Evolutionary conservation across 1,140 invertebrate genomes (phyloP).

Genomic region (Maniola jurtina): DNA sequence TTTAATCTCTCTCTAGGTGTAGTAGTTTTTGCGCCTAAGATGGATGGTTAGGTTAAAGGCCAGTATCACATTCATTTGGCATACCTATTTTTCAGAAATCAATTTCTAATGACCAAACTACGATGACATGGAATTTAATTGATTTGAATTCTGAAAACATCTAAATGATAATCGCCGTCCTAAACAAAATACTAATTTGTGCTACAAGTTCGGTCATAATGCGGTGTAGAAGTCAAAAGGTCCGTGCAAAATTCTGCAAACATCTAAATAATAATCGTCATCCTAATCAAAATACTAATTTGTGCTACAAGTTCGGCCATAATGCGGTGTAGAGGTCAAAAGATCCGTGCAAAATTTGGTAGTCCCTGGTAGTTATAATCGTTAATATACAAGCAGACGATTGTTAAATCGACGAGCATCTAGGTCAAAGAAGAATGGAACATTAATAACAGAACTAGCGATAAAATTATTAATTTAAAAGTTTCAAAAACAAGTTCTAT

Average conservation of each 20-base stretch:
- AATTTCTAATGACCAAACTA: too few species aligned
- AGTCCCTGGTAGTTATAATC: not conserved
- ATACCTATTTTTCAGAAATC: too few species aligned
- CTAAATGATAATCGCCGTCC: not conserved
- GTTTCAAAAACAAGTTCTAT: slow-evolving; percentile 2
- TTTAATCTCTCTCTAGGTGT: too few species aligned
- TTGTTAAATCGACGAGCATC: not conserved
- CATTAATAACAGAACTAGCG: not conserved
- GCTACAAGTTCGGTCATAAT: not conserved
- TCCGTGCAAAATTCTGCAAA: not conserved
- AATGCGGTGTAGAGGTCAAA: slow-evolving; percentile 1
- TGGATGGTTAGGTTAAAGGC: too few species aligned
- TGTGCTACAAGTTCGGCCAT: not conserved
- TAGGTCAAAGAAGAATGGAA: slow-evolving; percentile 2
- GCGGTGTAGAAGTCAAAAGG: not conserved
- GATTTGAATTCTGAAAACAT: too few species aligned
- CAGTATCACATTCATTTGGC: too few species aligned
- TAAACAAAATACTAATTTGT: not conserved
- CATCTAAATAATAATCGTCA: not conserved
- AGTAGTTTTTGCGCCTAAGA: too few species aligned
- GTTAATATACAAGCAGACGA: not conserved
- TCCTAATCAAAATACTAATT: not conserved
- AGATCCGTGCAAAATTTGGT: not conserved
- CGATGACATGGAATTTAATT: too few species aligned
- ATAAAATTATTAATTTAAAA: not conserved